phyloP scores from a whole-genome alignment of 2,797 vertebrate species.

The Perodicticus potto region DNA sequence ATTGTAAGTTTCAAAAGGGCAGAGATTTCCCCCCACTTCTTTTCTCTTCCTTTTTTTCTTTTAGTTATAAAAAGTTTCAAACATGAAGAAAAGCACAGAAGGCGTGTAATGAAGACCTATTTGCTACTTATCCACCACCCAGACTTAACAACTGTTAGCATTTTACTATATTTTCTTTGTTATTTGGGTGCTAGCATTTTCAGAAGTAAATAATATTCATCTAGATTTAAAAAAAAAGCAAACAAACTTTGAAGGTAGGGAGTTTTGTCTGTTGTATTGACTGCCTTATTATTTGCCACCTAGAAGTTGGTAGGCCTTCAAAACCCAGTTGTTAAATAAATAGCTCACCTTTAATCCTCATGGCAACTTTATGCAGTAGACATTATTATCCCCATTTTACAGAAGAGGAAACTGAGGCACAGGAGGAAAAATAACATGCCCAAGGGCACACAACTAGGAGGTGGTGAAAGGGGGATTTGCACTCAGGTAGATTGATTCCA shows the following conservation, averaged over 20 bases:
- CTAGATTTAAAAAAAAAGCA: neutral
- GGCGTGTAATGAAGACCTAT: neutral
- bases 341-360: neutral
- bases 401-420: constrained; percentile 3
- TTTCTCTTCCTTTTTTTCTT: neutral
- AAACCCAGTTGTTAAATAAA: neutral
- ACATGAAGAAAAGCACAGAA: constrained; percentile 27
- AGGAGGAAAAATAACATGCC: neutral
- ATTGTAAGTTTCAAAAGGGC: neutral
- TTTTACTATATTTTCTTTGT: neutral
- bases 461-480: neutral
- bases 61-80: neutral
- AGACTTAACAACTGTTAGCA: constrained; percentile 1
- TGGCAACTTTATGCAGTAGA: neutral
- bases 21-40: too few species aligned
- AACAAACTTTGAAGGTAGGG: neutral
- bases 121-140: neutral
- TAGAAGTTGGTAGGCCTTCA: neutral
- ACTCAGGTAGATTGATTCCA: neutral
- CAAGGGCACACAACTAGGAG: neutral
- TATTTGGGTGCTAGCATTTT: constrained; percentile 17
- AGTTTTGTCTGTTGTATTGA: neutral
- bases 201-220: neutral
- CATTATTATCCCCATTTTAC: neutral
- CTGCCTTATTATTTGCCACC: neutral